Percentiles rank a stretch among this genome's conserved stretches.
phyloP scores from a whole-genome alignment of 2,888 invertebrate genomes.

The Prenolepis imparis region DNA sequence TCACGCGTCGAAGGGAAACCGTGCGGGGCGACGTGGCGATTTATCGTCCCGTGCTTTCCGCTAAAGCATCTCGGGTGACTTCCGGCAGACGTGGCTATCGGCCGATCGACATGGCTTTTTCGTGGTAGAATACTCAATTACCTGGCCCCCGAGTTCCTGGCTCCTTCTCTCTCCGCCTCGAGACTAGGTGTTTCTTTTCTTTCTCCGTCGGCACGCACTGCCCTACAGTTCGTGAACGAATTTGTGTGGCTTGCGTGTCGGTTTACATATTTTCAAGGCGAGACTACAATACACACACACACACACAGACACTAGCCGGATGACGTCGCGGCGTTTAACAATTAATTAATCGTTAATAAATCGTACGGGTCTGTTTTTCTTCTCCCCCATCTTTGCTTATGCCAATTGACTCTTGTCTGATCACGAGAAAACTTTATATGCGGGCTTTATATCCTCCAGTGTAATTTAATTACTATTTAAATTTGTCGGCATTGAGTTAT shows the following conservation, averaged over 20 bases:
- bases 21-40: conserved; percentile 68
- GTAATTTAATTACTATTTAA: conserved; percentile 52
- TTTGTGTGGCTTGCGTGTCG: conserved; percentile 59
- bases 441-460: conserved; percentile 6
- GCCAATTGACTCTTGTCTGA: neutral
- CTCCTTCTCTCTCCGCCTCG: conserved; percentile 36
- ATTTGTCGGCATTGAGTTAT: conserved; percentile 45
- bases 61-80: conserved; percentile 83
- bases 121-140: conserved; percentile 84
- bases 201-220: conserved; percentile 12
- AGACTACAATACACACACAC: conserved; percentile 25
- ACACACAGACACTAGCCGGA: conserved; percentile 42
- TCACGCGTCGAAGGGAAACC: conserved; percentile 43
- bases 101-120: conserved; percentile 83
- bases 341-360: conserved; percentile 68
- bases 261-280: conserved; percentile 59
- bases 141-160: conserved; percentile 48
- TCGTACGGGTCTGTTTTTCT: conserved; percentile 19
- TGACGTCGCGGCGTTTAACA: conserved; percentile 56
- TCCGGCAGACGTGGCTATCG: conserved; percentile 83
- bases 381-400: neutral
- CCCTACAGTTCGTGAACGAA: conserved; percentile 10
- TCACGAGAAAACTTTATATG: conserved; percentile 13
- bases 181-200: conserved; percentile 13
- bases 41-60: conserved; percentile 82